Evolutionary conservation across 2,888 invertebrate genomes (phyloP).

Genomic region (Macrosoma leucophasiata): DNA sequence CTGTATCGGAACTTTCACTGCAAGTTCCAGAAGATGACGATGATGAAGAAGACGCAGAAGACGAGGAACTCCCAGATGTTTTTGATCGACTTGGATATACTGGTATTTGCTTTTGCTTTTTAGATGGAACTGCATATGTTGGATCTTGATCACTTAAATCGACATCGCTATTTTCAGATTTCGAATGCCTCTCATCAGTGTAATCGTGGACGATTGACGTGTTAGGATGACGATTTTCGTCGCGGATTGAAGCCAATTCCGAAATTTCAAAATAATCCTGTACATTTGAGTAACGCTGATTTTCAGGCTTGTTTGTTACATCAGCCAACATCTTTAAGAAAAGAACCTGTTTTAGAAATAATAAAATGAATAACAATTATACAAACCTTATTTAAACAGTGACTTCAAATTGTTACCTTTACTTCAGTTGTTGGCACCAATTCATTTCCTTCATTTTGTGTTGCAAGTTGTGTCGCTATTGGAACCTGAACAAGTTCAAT

Average conservation of each 20-base stretch:
- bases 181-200: constrained; percentile 10
- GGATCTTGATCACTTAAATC: constrained; percentile 21
- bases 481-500: constrained; percentile 15
- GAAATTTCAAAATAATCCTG: not conserved
- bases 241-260: not conserved
- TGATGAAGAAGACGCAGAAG: constrained; percentile 16
- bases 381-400: no score
- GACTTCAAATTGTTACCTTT: constrained; percentile 6
- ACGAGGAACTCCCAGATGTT: constrained; percentile 13
- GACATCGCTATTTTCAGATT: constrained; percentile 14
- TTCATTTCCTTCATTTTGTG: constrained; percentile 7
- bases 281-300: constrained; percentile 13
- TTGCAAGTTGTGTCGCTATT: constrained; percentile 8
- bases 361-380: no score
- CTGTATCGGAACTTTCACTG: not conserved
- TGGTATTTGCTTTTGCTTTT: constrained; percentile 11
- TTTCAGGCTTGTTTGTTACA: constrained; percentile 15
- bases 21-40: constrained; percentile 12
- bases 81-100: constrained; percentile 8
- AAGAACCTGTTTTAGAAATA: constrained; percentile 8
- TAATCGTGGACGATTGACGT: constrained; percentile 12
- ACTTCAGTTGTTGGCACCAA: constrained; percentile 17
- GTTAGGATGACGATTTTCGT: no score
- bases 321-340: constrained; percentile 18
- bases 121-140: constrained; percentile 12